phyloP scores from a whole-genome alignment of 2,113 vertebrate species.

The Nicator chloris region DNA sequence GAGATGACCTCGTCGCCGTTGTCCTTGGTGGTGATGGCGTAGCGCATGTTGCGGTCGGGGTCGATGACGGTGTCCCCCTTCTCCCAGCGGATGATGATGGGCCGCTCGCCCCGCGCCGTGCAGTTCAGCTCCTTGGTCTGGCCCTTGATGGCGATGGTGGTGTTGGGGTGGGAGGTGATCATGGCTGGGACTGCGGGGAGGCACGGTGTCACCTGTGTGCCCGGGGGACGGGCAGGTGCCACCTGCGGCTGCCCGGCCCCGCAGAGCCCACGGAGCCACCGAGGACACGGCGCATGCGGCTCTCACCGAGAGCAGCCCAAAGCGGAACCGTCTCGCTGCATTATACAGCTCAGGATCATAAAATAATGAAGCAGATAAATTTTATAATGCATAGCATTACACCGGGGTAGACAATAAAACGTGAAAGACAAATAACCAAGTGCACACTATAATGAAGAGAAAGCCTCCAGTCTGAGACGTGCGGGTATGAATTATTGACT shows the following conservation, averaged over 20 bases:
- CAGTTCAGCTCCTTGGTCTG: conserved; percentile 96
- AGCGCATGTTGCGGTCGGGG: conserved; percentile 91
- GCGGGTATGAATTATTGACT: conserved; percentile 81
- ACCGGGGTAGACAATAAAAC: conserved; percentile 74
- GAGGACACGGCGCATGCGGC: neutral
- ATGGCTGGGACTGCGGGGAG: conserved; percentile 86
- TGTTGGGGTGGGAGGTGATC: conserved; percentile 99
- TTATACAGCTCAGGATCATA: conserved; percentile 58
- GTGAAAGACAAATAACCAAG: conserved; percentile 76
- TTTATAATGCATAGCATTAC: conserved; percentile 77
- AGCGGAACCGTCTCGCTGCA: neutral
- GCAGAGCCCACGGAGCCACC: fast-evolving
- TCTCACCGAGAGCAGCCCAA: neutral
- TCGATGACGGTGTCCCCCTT: conserved; percentile 96
- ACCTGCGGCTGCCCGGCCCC: neutral
- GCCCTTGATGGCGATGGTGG: conserved; percentile 97
- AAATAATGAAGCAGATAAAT: conserved; percentile 77
- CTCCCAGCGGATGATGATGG: conserved; percentile 99
- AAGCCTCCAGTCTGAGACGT: conserved; percentile 75
- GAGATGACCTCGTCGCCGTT: conserved; percentile 95
- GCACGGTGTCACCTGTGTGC: fast-evolving
- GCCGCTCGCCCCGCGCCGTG: conserved; percentile 92
- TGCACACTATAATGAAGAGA: conserved; percentile 76
- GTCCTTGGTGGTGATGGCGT: conserved; percentile 93
- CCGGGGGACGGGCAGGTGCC: fast-evolving